Base-by-base conservation (phyloP, 2,888 invertebrate genomes). In the Polyploca ridens region DNA sequence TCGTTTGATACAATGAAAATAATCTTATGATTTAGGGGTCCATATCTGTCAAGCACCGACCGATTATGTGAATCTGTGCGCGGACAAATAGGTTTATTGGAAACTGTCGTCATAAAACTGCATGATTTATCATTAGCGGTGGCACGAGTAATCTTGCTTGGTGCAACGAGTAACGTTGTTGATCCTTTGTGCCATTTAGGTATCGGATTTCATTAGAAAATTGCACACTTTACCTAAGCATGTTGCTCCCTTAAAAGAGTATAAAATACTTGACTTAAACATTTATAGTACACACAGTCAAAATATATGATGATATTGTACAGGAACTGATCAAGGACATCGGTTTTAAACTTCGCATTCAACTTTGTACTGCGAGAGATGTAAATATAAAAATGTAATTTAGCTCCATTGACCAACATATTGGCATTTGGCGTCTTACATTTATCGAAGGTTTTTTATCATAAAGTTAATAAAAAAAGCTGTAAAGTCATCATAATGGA, bases 71-170 rank as follows among this genome's bases (percentile, higher is more conserved):
- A 86, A 90, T 86, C 85, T 85, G 84, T 86, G 86, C 82, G 84
- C 80, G 82, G 84, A 90, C 91, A 91, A 91, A 92, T 91, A 90
- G 90, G 91, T 93, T 93, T 93, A 93, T 88, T 87, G 90, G 84
- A 83, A 88, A 85, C 87, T 86, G 86, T 85, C 82, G 85, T 81
- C 83, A 87, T 93, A 92, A 93, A 93, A 77, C 75, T 75, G 69
- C 69, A 76, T 87, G 90, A 91, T 92, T 92, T 91, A 92, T 84
- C 76, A 78, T 71, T 72, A 74, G 73, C 78, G 75, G 79, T 72
- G 74, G 75, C 61, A 61, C 61, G 19, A 81, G 77, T 80, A 78
- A 78, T 79, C 76, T 74, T 76, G 75, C 78, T 83, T 76, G 76
- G 79, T 79, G 69, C 65, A 72, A 74, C 72, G 69, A 78, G 76